Evolutionary conservation across 2,888 invertebrate species (phyloP).

Genomic region (Scaptomyza caliginosa): DNA sequence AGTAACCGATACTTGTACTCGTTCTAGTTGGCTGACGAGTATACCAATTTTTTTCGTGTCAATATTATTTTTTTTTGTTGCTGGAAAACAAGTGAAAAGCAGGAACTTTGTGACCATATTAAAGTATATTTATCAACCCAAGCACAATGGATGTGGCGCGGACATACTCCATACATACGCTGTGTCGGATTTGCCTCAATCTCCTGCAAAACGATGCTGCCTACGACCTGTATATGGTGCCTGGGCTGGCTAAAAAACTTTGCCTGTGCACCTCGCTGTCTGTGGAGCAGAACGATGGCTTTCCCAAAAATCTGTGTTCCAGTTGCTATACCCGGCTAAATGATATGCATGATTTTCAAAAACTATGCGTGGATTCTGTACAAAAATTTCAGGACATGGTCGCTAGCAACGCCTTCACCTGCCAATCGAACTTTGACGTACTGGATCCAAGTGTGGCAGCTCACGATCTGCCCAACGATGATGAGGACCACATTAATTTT

Average conservation of each 20-base stretch:
- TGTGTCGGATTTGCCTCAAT: slow-evolving; percentile 81
- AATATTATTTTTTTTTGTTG: slow-evolving; percentile 74
- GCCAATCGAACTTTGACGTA: slow-evolving; percentile 71
- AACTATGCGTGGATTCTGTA: slow-evolving; percentile 77
- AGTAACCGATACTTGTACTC: slow-evolving; percentile 57
- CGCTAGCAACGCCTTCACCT: slow-evolving; percentile 59
- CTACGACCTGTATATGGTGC: slow-evolving; percentile 78
- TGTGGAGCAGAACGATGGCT: slow-evolving; percentile 81
- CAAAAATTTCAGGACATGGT: slow-evolving; percentile 79
- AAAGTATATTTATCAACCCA: slow-evolving; percentile 1
- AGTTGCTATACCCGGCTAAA: slow-evolving; percentile 76
- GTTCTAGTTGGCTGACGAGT: slow-evolving; percentile 68
- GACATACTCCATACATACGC: slow-evolving; percentile 70
- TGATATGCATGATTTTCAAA: slow-evolving; percentile 81
- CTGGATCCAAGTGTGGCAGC: slow-evolving; percentile 60
- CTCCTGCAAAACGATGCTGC: slow-evolving; percentile 71
- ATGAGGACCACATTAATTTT: slow-evolving; percentile 76
- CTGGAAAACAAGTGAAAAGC: slow-evolving; percentile 49
- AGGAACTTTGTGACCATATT: slow-evolving; percentile 23
- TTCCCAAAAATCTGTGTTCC: slow-evolving; percentile 80
- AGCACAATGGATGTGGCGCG: slow-evolving; percentile 67
- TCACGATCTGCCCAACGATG: slow-evolving; percentile 61
- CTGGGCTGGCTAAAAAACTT: slow-evolving; percentile 80
- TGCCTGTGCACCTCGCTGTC: slow-evolving; percentile 79
- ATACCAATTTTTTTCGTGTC: slow-evolving; percentile 77